Evolutionary conservation across 2,888 invertebrate genomes (phyloP), one percentile per base, ranked within the genome.

Genomic region (Dasysyrphus tricinctus): DNA sequence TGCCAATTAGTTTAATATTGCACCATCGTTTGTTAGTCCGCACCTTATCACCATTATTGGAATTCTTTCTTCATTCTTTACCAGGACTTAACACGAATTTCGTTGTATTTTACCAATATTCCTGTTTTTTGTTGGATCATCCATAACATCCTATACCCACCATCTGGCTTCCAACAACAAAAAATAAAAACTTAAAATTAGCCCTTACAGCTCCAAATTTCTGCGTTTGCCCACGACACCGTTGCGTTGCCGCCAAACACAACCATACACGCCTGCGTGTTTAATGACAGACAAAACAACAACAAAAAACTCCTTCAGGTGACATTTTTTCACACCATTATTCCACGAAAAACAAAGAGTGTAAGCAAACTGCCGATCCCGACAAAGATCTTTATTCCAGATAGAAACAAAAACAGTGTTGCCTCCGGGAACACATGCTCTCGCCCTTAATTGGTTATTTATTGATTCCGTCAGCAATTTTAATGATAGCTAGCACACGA

Each of bases 1-100:
- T 82, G 72, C 86, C 86, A 86, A 86, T 86, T 86, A 86, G 86
- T 79, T 86, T 82, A 82, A 86, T 86, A 82, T 75, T 81, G 59
- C 86, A 86, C 86, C 79, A 78, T 82, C 75, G 78, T 72, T 81
- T 86, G 79, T 82, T 75, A 79, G 81, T 69, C 77, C 51, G 19
- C 67, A 65, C 75, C 78, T 86, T 86, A 86, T 86, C 78, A 78
- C 65, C 81, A 86, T 85, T 85, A 85, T 69, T 14, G 63, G 63
- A 56, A 85, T 85, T 80, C 73, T 57, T 63, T 65, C 44, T 19
- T 44, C 86, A 72, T 79, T 86, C 75, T 51, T 81, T n/a, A 24
- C 44, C 39, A 51, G 39, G 24, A 70, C 49, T 73, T 24, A 69
- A 73, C 76, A 85, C 73, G 73, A 69, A 77, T 69, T 77, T 63